These are phyloP conservation scores for Diplolepis rosae DNA, from an alignment of 2,888 invertebrate genomes.

Conservation along the genomic window DNA sequence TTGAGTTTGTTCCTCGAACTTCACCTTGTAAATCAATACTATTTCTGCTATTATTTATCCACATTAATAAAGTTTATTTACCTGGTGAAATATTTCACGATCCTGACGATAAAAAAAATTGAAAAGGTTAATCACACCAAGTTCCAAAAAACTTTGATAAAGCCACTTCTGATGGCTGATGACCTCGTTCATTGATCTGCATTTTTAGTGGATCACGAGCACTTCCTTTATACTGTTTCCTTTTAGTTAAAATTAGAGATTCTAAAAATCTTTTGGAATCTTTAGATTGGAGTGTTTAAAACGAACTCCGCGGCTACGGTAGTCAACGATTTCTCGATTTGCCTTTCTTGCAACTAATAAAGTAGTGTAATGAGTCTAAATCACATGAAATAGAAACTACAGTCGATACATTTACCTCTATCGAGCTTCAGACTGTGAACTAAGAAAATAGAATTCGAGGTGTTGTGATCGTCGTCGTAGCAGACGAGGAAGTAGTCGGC, in stretches of 20 bases:
- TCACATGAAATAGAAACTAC: constrained; percentile 15
- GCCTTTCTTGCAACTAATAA: not conserved
- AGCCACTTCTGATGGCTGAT: not conserved
- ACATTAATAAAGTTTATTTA: not conserved
- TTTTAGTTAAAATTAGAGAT: not conserved
- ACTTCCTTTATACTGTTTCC: not conserved
- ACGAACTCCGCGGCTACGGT: not conserved
- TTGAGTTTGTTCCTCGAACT: not conserved
- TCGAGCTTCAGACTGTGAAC: constrained; percentile 64
- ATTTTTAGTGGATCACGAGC: not conserved
- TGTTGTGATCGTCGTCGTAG: constrained; percentile 46
- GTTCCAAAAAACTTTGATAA: not conserved
- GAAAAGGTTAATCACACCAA: not conserved
- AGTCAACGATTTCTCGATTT: constrained; percentile 15
- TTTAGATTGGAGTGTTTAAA: constrained; percentile 21
- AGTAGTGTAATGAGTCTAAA: constrained; percentile 7
- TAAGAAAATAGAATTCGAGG: constrained; percentile 65
- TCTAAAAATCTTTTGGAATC: constrained; percentile 2
- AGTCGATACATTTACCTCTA: not conserved
- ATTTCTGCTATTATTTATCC: not conserved
- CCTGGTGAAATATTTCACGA: too few species aligned
- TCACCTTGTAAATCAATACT: not conserved
- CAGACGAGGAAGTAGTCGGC: constrained; percentile 46
- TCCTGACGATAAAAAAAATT: not conserved
- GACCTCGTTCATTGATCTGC: not conserved